Evolutionary conservation across 2,113 vertebrate genomes (phyloP).

Genomic region (Psophia crepitans): DNA sequence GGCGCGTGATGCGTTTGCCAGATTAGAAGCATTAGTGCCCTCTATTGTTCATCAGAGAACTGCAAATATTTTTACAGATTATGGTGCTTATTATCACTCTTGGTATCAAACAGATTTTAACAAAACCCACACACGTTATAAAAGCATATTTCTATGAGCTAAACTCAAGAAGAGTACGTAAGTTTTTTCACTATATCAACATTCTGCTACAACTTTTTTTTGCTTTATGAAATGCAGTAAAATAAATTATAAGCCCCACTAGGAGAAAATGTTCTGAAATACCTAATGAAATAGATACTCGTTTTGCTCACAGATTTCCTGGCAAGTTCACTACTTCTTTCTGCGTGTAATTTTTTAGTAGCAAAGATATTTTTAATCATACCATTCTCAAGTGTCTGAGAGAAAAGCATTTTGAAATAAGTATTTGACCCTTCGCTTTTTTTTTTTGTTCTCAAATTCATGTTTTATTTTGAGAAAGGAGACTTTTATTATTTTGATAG

Average conservation of each 20-base stretch:
- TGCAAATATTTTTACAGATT: constrained; percentile 67
- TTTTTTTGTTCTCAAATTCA: not conserved
- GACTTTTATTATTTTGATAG: not conserved
- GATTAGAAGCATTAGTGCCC: constrained; percentile 85
- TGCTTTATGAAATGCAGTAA: not conserved
- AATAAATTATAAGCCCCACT: not conserved
- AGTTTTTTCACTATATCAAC: not conserved
- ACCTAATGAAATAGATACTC: not conserved
- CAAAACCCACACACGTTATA: not conserved
- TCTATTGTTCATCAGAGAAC: constrained; percentile 82
- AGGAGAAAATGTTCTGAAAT: not conserved
- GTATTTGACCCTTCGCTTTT: not conserved
- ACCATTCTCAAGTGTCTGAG: not conserved
- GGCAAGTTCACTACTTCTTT: not conserved
- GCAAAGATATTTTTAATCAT: not conserved
- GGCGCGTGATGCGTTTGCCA: constrained; percentile 48
- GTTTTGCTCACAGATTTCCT: not conserved
- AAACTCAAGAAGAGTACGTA: not conserved
- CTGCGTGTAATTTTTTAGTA: not conserved
- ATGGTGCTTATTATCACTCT: not conserved
- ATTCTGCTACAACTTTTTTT: not conserved
- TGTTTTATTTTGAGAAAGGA: not conserved
- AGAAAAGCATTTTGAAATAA: not conserved
- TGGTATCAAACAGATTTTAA: constrained; percentile 27
- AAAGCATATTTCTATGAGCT: not conserved